Evolutionary conservation across 2,888 invertebrate species (phyloP), one percentile per base, ranked within the genome.

Genomic region (Cynaeus angustus): DNA sequence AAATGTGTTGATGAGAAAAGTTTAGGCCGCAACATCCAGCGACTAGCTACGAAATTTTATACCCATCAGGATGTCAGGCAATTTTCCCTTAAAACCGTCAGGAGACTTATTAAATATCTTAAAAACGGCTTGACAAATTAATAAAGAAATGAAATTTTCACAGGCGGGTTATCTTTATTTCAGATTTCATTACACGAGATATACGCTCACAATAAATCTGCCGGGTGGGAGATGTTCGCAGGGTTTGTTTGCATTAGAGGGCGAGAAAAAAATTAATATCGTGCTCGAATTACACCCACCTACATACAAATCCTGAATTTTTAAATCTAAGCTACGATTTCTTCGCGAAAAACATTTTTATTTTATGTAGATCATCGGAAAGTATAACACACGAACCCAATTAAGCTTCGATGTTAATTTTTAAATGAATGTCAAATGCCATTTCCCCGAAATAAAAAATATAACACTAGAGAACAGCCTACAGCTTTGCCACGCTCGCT

Each of bases 1-100:
- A 46, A 59, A 59, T 46, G 46, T 59, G 59, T 45, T 59, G 59
- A 59, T 59, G 59, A 59, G 59, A 46, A 46, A 46, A 59, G 59
- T 46, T 56, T 43, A 43, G 26, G 43, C 56, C 43, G 56, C 43
- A 43, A 43, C 43, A 41, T 13, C 59, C 13, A 43, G 33, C 3
- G 46, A 59, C 58, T 45, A 43, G 43, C 38, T 38, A 38, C 43
- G 56, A 56, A 41, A 56, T 56, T 56, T 38, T n/a, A 16, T 16
- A 55, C 37, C 30, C 48, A 21, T 52, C 28, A 56, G 43, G 43
- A 56, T 56, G 41, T 43, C 43, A n/a, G 16, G 5, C 41, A 21
- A 43, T 43, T 37, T 55, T 55, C 30, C 21, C 53, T 38, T 16
- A 13, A 33, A 16, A 48, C 48, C 10, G 48, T 5, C 38, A 38